Base-by-base conservation (phyloP, 2,888 invertebrate species). In the Cephus pulcher region DNA sequence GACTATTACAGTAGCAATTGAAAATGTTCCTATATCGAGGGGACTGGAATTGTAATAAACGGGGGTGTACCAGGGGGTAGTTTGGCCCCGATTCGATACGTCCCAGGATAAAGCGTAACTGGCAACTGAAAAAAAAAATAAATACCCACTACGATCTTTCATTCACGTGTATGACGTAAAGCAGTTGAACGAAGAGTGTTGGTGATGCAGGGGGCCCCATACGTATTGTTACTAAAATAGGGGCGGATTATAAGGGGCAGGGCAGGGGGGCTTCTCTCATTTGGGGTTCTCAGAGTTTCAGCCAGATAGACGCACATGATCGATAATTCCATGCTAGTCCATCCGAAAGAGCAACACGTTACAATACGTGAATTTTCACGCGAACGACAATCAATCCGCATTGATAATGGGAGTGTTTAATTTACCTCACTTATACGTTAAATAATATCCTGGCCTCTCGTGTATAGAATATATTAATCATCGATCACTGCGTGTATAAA, bases 241-340 rank as follows among this genome's bases (percentile, higher is more conserved):
- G 88, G 88, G 88, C 82, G 86, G 85, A 88, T 87, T 85, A 86
- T 85, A 83, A 84, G 85, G 84, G 88, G 35, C 3, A 35, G 34
- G 34, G 3, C 35, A 12, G 35, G 35, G 85, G 83, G 81, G 71
- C 76, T 76, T 75, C 75, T 77, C 70, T 83, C 80, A 81, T 80
- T 70, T 82, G 84, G 87, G 87, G 85, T 86, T 83, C 86, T 84
- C 84, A 76, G 80, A 75, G 85, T 80, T 84, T 78, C 82, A 84
- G 82, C 86, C 86, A 85, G 88, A 89, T 89, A 85, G 71, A 71
- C 71, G 71, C 23, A 71, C 82, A 84, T 90, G 89, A 89, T 89
- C 89, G 88, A 89, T 90, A 90, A 88, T 86, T 81, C 80, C 82
- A 81, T 81, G 82, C 80, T 80, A 76, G 81, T 80, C 78, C 81